Conservation (phyloP, 2,888 invertebrate genomes). For the Dicycla oo region DNA sequence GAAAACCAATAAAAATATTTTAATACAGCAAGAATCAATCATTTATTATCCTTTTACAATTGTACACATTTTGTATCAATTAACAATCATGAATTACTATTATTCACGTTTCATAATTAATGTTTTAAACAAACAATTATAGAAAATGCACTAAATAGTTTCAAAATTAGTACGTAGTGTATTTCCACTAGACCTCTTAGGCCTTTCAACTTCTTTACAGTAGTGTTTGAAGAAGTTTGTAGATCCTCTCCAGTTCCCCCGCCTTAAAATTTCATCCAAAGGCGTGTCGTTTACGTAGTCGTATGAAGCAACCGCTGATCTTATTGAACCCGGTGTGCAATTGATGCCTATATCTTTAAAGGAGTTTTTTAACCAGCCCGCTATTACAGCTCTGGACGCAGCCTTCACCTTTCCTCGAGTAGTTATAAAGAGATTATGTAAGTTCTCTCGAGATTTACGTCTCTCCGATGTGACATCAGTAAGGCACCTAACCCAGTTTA, state of each 20-base stretch:
- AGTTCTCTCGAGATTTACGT: background rate
- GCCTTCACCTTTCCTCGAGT: conserved; percentile 4
- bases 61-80: background rate
- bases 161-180: conserved; percentile 22
- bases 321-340: conserved; percentile 29
- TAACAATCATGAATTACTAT: background rate
- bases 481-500: background rate
- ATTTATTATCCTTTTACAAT: conserved; percentile 15
- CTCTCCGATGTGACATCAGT: conserved; percentile 6
- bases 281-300: conserved; percentile 22
- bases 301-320: conserved; percentile 33
- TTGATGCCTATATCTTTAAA: conserved; percentile 21
- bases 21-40: conserved; percentile 9
- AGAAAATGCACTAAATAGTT: conserved; percentile 18
- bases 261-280: conserved; percentile 31
- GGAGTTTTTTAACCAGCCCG: background rate
- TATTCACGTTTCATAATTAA: no score
- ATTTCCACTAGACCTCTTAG: conserved; percentile 18
- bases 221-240: conserved; percentile 38
- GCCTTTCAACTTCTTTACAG: conserved; percentile 21
- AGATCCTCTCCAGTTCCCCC: conserved; percentile 31
- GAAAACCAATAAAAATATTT: background rate
- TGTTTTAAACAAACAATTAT: background rate
- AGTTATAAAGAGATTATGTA: conserved; percentile 8
- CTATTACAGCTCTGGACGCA: conserved; percentile 6